A percentile compares a stretch with the other conserved stretches of the same genome.
Evolutionary conservation across 1,140 invertebrate species (phyloP).

Genomic region (Vollenhovia emeryi): DNA sequence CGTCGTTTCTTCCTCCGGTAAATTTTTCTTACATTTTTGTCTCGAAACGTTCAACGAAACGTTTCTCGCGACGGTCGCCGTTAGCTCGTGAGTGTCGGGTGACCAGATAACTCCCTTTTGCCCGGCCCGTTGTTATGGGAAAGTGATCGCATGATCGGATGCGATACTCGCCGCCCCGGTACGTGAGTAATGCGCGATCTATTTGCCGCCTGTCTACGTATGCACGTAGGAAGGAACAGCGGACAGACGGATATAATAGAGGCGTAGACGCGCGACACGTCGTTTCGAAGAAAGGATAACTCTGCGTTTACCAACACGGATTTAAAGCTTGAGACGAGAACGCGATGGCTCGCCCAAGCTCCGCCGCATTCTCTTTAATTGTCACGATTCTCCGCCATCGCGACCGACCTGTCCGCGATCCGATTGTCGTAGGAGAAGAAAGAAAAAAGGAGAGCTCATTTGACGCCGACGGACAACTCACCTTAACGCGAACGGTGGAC

Average conservation of each 20-base stretch:
- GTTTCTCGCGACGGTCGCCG: neutral
- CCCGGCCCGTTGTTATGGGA: constrained; percentile 1
- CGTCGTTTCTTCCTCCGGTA: neutral
- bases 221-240: constrained; percentile 23
- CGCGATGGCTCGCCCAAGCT: neutral
- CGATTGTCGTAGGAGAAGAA: neutral
- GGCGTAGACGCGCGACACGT: constrained; percentile 44
- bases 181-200: constrained; percentile 37
- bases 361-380: neutral
- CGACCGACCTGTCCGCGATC: neutral
- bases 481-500: constrained; percentile 10
- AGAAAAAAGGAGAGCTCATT: neutral
- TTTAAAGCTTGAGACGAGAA: constrained; percentile 25
- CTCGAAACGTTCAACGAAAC: neutral
- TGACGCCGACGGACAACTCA: constrained; percentile 1
- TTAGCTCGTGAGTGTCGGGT: neutral
- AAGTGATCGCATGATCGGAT: constrained; percentile 8
- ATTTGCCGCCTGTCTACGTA: constrained; percentile 54
- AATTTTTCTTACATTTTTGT: neutral
- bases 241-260: constrained; percentile 51
- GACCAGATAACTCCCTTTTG: neutral
- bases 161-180: constrained; percentile 9
- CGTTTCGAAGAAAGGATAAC: constrained; percentile 50
- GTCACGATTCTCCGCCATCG: no score
- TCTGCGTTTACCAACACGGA: constrained; percentile 62